Percentiles rank a stretch among this genome's conserved stretches.
phyloP scores from a whole-genome alignment of 2,113 vertebrate genomes.

The Alosa alosa region DNA sequence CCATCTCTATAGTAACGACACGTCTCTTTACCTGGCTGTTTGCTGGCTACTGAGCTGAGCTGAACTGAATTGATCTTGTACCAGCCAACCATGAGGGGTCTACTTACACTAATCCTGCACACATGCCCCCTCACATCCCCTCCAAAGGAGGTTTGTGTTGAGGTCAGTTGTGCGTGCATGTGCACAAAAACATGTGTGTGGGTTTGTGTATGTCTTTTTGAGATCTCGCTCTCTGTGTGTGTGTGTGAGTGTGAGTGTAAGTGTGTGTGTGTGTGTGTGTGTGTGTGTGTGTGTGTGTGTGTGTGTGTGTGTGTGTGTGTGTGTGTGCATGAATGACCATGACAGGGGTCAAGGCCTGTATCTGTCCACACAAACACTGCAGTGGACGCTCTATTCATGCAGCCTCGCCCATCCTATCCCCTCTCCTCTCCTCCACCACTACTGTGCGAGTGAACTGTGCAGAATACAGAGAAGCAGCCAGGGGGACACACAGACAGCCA shows the following conservation, averaged over 20 bases:
- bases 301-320: constrained; percentile 1
- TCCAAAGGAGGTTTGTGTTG: constrained; percentile 6
- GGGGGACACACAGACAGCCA: constrained; percentile 31
- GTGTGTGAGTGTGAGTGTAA: neutral
- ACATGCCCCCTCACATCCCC: neutral
- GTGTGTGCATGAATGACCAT: neutral
- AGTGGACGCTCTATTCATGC: constrained; percentile 23
- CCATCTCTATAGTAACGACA: neutral
- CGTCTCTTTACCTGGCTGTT: neutral
- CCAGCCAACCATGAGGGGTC: neutral
- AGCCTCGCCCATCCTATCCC: neutral
- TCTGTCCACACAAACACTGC: constrained; percentile 25
- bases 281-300: constrained; percentile 3
- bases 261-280: neutral
- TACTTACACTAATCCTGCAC: neutral
- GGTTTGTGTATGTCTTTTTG: constrained; percentile 1
- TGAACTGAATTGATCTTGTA: neutral
- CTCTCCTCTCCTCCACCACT: neutral
- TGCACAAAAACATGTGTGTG: neutral
- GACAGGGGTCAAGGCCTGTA: constrained; percentile 21
- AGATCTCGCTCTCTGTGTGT: neutral
- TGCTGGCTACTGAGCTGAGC: neutral
- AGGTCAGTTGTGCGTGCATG: neutral
- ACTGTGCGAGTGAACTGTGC: constrained; percentile 33
- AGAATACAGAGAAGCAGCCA: constrained; percentile 12